Percentiles rank a stretch among this genome's conserved stretches.
phyloP scores from a whole-genome alignment of 2,888 invertebrate species.

The Eupelmus urozonus region DNA sequence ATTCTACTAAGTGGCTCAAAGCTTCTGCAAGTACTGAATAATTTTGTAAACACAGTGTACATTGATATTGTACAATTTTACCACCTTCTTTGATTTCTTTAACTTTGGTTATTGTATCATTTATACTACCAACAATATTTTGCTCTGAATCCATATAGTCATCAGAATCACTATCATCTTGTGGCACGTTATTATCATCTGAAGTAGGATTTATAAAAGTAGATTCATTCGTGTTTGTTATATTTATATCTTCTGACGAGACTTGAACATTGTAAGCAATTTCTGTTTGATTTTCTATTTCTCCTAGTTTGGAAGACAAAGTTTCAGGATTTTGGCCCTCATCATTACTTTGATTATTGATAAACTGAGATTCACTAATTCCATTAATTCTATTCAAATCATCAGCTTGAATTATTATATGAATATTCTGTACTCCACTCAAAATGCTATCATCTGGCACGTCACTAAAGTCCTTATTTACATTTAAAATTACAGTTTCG shows the following conservation, averaged over 20 bases:
- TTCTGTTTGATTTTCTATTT: not conserved
- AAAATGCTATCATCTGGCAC: too few species aligned
- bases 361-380: conserved; percentile 4
- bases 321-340: not conserved
- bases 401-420: conserved; percentile 21
- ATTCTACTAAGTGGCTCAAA: conserved; percentile 71
- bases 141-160: conserved; percentile 65
- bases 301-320: not conserved
- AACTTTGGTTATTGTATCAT: conserved; percentile 72
- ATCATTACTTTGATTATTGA: conserved; percentile 17
- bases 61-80: conserved; percentile 70
- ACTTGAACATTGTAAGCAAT: not conserved
- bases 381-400: conserved; percentile 20
- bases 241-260: not conserved
- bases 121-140: conserved; percentile 72
- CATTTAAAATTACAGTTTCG: conserved; percentile 24
- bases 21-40: conserved; percentile 68
- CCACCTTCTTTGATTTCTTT: conserved; percentile 71
- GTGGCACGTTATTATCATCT: conserved; percentile 8
- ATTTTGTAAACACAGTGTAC: conserved; percentile 72
- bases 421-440: conserved; percentile 14
- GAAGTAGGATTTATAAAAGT: too few species aligned
- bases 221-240: too few species aligned
- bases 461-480: conserved; percentile 3
- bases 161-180: conserved; percentile 66